Conservation (phyloP, 2,888 invertebrate species). For the Ecdyonurus torrentis region DNA sequence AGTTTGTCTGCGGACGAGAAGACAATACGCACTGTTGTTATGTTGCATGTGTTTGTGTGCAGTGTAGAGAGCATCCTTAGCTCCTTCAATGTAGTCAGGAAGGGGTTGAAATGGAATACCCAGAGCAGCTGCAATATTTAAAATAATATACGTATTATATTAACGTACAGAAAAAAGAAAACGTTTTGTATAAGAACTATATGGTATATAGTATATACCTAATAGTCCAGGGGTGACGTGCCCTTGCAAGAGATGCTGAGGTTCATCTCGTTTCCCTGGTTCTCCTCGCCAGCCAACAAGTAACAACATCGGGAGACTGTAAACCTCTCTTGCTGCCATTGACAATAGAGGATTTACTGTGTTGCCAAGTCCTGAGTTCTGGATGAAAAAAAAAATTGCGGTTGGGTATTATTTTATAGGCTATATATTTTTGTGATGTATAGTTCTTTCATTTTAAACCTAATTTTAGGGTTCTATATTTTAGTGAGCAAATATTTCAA, state of each 20-base stretch:
- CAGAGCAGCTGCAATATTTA: slow-evolving; percentile 20
- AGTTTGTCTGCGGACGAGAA: slow-evolving; percentile 27
- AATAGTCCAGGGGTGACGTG: slow-evolving; percentile 26
- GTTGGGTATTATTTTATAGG: neutral
- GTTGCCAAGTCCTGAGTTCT: slow-evolving; percentile 30
- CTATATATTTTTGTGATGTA: neutral
- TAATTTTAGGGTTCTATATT: neutral
- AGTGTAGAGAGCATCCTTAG: slow-evolving; percentile 23
- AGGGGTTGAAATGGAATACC: slow-evolving; percentile 23
- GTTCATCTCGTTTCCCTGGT: slow-evolving; percentile 29
- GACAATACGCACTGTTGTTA: slow-evolving; percentile 25
- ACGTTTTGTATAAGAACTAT: too few relatives aligned
- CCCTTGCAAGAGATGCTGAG: slow-evolving; percentile 28
- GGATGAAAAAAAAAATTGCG: too few relatives aligned
- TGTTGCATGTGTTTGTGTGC: slow-evolving; percentile 26
- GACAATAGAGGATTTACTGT: slow-evolving; percentile 28
- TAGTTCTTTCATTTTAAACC: neutral
- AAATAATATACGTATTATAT: too few relatives aligned
- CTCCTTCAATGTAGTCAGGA: slow-evolving; percentile 27
- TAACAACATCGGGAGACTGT: slow-evolving; percentile 27
- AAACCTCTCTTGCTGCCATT: slow-evolving; percentile 26
- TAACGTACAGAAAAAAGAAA: too few relatives aligned
- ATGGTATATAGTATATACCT: too few relatives aligned
- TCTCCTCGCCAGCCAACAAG: slow-evolving; percentile 29
- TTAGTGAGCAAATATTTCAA: neutral